Conservation (phyloP, 2,888 invertebrate species). For the Pristionchus arcanus region DNA sequence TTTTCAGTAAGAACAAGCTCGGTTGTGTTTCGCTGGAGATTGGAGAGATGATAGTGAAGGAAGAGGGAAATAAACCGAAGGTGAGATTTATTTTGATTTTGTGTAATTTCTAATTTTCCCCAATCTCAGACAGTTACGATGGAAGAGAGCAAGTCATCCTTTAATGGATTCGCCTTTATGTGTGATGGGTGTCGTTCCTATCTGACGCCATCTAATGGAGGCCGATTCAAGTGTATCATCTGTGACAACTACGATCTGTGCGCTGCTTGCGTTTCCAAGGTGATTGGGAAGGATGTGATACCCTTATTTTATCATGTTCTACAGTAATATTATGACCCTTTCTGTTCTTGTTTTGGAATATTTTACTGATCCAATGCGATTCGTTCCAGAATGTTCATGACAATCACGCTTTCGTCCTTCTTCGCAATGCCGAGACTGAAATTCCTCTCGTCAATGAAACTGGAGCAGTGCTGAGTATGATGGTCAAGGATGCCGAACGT, state of each 20-base stretch:
- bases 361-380: not conserved
- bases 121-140: not conserved
- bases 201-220: not conserved
- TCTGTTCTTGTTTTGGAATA: too few species aligned
- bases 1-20: not conserved
- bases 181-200: slow-evolving; percentile 25
- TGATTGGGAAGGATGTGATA: too few species aligned
- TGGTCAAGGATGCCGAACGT: not conserved
- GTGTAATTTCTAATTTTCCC: not conserved
- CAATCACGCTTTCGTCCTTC: slow-evolving; percentile 1
- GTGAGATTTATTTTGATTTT: not conserved
- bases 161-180: not conserved
- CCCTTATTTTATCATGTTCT: too few species aligned
- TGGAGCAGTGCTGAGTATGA: not conserved
- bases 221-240: slow-evolving; percentile 45
- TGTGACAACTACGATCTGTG: slow-evolving; percentile 50
- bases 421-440: not conserved
- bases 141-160: not conserved
- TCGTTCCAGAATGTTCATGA: not conserved
- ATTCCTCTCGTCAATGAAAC: not conserved
- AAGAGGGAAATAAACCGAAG: not conserved
- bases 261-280: not conserved
- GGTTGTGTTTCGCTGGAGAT: not conserved
- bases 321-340: too few species aligned
- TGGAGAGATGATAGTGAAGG: not conserved